Evolutionary conservation across 2,888 invertebrate genomes (phyloP).

Genomic region (Lithophane socia): DNA sequence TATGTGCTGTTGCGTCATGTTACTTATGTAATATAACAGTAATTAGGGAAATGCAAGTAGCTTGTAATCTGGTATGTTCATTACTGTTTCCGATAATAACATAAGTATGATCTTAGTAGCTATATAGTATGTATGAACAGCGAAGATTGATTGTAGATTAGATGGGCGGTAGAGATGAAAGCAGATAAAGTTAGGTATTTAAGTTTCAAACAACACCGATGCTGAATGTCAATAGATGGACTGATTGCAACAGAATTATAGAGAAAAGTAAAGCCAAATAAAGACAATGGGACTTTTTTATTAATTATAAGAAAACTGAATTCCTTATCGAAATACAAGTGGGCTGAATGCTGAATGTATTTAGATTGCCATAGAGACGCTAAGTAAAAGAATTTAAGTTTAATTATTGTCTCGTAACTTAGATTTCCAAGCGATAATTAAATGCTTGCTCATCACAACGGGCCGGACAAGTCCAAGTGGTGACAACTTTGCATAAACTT

Average conservation of each 20-base stretch:
- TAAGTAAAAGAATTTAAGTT: neutral
- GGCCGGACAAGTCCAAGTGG: neutral
- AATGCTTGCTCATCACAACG: neutral
- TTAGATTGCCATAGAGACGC: too few relatives aligned
- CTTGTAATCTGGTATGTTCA: neutral
- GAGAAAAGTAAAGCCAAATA: neutral
- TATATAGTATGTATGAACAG: neutral
- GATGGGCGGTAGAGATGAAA: neutral
- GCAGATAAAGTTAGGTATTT: neutral
- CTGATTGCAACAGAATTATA: neutral
- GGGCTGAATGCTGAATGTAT: too few relatives aligned
- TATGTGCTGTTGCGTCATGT: slow-evolving; percentile 17
- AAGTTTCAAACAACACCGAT: neutral
- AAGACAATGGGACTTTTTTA: neutral
- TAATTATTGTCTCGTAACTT: neutral
- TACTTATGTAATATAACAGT: slow-evolving; percentile 8
- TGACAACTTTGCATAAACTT: neutral
- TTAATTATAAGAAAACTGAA: neutral
- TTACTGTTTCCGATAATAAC: slow-evolving; percentile 5
- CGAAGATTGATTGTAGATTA: neutral
- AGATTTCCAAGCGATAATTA: neutral
- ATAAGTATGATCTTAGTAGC: neutral
- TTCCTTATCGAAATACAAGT: neutral
- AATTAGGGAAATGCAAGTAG: slow-evolving; percentile 28
- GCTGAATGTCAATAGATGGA: neutral